Conservation (phyloP, 2,888 invertebrate genomes). For the Pogonocherus hispidulus region DNA sequence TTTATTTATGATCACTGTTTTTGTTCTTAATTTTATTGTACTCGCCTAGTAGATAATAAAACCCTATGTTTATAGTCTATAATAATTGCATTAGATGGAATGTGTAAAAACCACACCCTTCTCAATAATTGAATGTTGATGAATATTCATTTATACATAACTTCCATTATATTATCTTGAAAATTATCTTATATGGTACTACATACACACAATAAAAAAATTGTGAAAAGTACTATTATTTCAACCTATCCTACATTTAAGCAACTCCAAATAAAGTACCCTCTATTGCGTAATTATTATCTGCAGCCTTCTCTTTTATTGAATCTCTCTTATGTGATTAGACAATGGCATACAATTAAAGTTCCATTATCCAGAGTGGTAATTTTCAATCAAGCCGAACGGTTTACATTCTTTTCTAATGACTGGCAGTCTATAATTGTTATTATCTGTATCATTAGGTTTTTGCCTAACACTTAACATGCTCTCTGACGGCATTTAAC, state of each 20-base stretch:
- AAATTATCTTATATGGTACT: no score
- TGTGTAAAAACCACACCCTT: not conserved
- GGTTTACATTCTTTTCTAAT: conserved; percentile 7
- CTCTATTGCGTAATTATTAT: not conserved
- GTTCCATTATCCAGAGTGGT: not conserved
- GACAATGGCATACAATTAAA: conserved; percentile 11
- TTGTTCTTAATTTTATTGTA: no score
- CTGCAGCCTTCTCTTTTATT: conserved; percentile 1
- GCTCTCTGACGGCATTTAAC: not conserved
- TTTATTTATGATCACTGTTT: no score
- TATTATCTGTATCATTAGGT: conserved; percentile 5
- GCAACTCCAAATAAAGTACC: not conserved
- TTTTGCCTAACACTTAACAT: not conserved
- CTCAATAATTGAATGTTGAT: not conserved
- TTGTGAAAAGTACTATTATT: no score
- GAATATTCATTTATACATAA: not conserved
- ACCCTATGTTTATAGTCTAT: no score
- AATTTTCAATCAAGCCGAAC: conserved; percentile 14
- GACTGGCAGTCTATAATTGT: not conserved
- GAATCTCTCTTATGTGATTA: not conserved
- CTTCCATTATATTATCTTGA: not conserved
- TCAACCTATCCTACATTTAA: not conserved
- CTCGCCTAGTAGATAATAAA: no score
- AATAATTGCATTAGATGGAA: no score
- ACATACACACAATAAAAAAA: no score